A percentile compares a stretch with the other conserved stretches of the same genome.
Evolutionary conservation across 2,797 vertebrate genomes (phyloP).

Genomic region (Amphiprion clarkii): DNA sequence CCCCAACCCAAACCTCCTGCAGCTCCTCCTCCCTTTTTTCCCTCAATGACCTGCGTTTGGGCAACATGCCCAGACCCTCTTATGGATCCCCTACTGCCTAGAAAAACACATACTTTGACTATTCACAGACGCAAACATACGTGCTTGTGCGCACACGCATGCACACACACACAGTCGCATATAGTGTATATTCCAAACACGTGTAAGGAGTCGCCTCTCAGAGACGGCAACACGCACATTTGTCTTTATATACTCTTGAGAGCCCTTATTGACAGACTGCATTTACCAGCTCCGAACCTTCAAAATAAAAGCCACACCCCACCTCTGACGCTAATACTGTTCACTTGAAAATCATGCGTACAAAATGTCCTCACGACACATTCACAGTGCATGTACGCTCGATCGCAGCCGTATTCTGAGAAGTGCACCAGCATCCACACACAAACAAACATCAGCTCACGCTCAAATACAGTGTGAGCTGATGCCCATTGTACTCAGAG

Average conservation of each 20-base stretch:
- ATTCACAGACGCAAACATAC: conserved; percentile 31
- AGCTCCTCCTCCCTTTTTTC: conserved; percentile 57
- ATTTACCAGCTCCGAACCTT: not conserved
- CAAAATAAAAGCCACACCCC: not conserved
- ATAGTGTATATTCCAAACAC: conserved; percentile 30
- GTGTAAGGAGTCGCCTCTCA: conserved; percentile 5
- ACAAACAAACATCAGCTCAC: not conserved
- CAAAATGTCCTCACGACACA: not conserved
- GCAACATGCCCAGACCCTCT: conserved; percentile 68
- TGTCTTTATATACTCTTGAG: not conserved
- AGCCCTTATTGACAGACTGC: not conserved
- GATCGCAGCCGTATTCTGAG: not conserved
- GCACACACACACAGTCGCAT: conserved; percentile 14
- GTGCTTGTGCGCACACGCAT: not conserved
- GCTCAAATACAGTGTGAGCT: not conserved
- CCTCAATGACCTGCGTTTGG: conserved; percentile 73
- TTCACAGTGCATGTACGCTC: no score
- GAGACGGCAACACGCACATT: not conserved
- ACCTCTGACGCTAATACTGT: not conserved
- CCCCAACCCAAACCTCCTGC: conserved; percentile 30
- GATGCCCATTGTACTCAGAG: not conserved
- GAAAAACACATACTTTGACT: conserved; percentile 64
- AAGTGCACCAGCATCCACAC: not conserved
- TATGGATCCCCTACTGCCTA: conserved; percentile 68
- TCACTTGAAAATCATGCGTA: not conserved